Percentiles rank a stretch among this genome's conserved stretches.
These are phyloP conservation scores for Anolis carolinensis DNA, from an alignment of 2,113 vertebrate species.

Conservation along the genomic window DNA sequence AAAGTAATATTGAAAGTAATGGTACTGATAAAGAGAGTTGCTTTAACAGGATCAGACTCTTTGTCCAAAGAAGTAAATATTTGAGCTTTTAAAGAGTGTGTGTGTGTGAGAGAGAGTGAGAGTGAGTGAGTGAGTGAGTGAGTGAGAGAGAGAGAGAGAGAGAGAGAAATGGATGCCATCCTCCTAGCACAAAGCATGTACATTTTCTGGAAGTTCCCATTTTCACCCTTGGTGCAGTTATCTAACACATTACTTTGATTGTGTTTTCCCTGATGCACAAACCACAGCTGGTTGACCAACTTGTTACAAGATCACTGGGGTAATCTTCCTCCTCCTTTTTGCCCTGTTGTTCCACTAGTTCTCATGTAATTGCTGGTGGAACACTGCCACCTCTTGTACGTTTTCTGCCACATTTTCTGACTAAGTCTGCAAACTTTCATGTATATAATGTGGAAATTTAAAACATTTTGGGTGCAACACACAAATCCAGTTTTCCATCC, in stretches of 20 bases:
- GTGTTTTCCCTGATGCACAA: not conserved
- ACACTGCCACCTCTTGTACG: not conserved
- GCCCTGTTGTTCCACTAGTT: not conserved
- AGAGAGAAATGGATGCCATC: too few relatives aligned
- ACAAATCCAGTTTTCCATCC: not conserved
- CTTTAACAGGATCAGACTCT: not conserved
- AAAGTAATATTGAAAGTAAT: not conserved
- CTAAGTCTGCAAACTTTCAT: not conserved
- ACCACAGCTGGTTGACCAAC: not conserved
- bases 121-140: too few relatives aligned
- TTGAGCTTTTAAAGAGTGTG: not conserved
- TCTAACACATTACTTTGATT: not conserved
- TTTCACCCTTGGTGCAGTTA: not conserved
- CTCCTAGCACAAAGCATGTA: not conserved
- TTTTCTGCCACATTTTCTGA: not conserved
- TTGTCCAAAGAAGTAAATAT: not conserved
- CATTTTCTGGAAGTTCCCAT: not conserved
- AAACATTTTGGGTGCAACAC: not conserved
- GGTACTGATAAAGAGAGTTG: not conserved
- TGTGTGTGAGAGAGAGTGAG: not conserved
- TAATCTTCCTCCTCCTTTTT: not conserved
- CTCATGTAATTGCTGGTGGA: not conserved
- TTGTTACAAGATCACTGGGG: not conserved
- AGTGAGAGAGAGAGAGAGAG: not conserved
- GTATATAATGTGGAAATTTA: too few relatives aligned